Evolutionary conservation across 2,888 invertebrate species (phyloP), one percentile per base, ranked within the genome.

Genomic region (Dicyrtoma fusca): DNA sequence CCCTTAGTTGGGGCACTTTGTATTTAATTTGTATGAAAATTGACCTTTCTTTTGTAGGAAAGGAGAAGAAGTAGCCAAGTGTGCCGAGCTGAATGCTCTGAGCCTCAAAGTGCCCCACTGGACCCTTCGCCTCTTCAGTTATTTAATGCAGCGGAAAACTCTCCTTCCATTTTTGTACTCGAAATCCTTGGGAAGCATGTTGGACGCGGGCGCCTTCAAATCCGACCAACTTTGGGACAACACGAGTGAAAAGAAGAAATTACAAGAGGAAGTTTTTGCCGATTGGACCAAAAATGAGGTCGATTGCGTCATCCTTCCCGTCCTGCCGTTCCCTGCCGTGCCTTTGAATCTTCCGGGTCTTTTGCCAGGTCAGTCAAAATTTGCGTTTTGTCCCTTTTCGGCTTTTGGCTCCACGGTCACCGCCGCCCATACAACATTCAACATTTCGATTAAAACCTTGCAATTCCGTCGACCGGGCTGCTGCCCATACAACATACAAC

Each of bases 171-270:
- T 26, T 26, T 13, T 71, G 1, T 64, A 71, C 21, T 69, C 69
- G 1, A 45, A 26, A 2, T 11, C 25, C 5, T 6, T 69, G 11
- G 47, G 23, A 5, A 25, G 74, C 14, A 72, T 80, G 53, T 74
- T 77, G 53, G 78, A 76, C 17, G 75, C 76, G 21, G 76, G 78
- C 14, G 72, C 77, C 19, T 68, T 63, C 21, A 71, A 66, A 13
- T 76, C 78, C 1, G 51, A 57, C 8, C 76, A 78, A 2, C 69
- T 80, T n/a, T 80, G 80, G 80, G 77, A 77, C 61, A 75, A 75
- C n/a, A 71, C 55, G 17, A 77, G 72, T 8, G 76, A 72, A 53
- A 69, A 71, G n/a, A 74, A 72, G 34, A 68, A 73, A 61, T 62
- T 79, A 10, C 68, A 66, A 1, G 72, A 79, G 1, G 69, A 76